phyloP scores from a whole-genome alignment of 1,140 invertebrate species.

The Lasioglossum albipes region DNA sequence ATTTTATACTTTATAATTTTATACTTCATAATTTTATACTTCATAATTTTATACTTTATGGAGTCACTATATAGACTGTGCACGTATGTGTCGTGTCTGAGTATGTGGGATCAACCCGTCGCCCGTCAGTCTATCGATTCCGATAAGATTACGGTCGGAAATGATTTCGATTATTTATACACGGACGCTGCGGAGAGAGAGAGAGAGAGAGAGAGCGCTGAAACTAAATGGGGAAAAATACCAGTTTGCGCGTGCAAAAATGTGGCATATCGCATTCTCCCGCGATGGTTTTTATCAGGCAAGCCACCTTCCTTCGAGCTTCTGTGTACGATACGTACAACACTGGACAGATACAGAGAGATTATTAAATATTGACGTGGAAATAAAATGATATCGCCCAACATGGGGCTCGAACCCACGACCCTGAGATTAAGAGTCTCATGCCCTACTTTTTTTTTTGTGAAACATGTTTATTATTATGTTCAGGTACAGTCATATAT shows the following conservation, averaged over 20 bases:
- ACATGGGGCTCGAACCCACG: slow-evolving; percentile 85
- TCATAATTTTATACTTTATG: too few relatives aligned
- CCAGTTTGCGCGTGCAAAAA: not conserved
- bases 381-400: slow-evolving; percentile 72
- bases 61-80: too few relatives aligned
- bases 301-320: too few relatives aligned
- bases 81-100: too few relatives aligned
- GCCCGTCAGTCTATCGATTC: slow-evolving; percentile 10
- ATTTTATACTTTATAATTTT: too few relatives aligned
- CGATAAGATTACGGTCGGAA: slow-evolving; percentile 11
- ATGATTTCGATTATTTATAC: slow-evolving; percentile 13
- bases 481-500: too few relatives aligned
- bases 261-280: too few relatives aligned
- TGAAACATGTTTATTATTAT: too few relatives aligned
- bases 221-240: not conserved
- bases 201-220: not conserved
- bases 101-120: not conserved
- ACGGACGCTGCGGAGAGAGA: not conserved
- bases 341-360: not conserved
- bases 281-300: not conserved
- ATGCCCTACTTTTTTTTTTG: slow-evolving; percentile 78
- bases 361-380: not conserved
- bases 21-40: too few relatives aligned
- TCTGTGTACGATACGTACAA: not conserved
- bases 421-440: slow-evolving; percentile 85